A percentile compares a stretch with the other conserved stretches of the same genome.
These are phyloP conservation scores for Oryzias sinensis DNA, from an alignment of 2,797 vertebrate species.

Conservation along the genomic window DNA sequence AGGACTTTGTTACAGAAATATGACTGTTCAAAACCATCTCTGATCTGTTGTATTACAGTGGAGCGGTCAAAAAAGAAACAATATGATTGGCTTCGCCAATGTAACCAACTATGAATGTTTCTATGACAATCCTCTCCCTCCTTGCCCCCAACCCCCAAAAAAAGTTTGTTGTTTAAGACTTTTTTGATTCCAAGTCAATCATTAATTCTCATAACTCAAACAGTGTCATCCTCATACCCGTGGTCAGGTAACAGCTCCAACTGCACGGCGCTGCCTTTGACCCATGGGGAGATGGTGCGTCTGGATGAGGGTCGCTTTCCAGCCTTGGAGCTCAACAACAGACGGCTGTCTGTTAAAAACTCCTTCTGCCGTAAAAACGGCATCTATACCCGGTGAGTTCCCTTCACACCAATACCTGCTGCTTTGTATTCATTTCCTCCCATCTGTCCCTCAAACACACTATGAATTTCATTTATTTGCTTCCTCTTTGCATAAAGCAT, in stretches of 20 bases:
- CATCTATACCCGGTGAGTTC: slow-evolving; percentile 89
- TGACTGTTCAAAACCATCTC: too few species aligned
- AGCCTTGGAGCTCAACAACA: slow-evolving; percentile 94
- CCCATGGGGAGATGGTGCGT: slow-evolving; percentile 94
- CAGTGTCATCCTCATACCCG: slow-evolving; percentile 45
- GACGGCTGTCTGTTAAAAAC: slow-evolving; percentile 94
- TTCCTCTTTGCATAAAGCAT: slow-evolving; percentile 37
- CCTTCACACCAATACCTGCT: not conserved
- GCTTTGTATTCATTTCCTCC: slow-evolving; percentile 5
- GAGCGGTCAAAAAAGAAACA: not conserved
- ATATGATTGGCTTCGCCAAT: slow-evolving; percentile 1
- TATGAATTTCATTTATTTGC: slow-evolving; percentile 3
- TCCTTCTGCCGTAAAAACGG: slow-evolving; percentile 97
- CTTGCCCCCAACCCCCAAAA: not conserved
- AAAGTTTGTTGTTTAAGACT: not conserved
- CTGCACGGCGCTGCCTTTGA: slow-evolving; percentile 88
- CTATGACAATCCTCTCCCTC: not conserved
- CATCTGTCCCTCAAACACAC: slow-evolving; percentile 3
- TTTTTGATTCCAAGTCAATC: too few species aligned
- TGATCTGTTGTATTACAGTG: slow-evolving; percentile 5
- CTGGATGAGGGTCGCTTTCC: slow-evolving; percentile 96
- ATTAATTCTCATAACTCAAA: slow-evolving; percentile 33
- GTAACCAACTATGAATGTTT: not conserved
- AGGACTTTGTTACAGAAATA: too few species aligned
- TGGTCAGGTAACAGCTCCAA: slow-evolving; percentile 83